These are phyloP conservation scores for Archocentrus centrarchus DNA, from an alignment of 2,113 vertebrate species.

Conservation along the genomic window DNA sequence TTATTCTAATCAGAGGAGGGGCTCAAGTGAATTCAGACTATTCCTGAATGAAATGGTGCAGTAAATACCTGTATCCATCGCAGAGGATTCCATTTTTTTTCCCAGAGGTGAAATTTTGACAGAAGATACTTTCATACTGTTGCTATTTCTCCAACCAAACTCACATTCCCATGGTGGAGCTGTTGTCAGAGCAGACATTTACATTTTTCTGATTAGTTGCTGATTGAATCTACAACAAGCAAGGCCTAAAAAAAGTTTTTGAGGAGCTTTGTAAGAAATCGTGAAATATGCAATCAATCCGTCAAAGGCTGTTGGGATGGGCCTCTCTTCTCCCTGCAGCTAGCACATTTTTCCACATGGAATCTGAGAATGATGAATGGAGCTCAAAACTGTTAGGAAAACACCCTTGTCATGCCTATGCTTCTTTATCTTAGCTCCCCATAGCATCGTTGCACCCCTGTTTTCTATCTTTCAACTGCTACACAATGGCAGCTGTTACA, in stretches of 20 bases:
- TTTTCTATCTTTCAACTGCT: constrained; percentile 18
- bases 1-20: neutral
- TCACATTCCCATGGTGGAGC: neutral
- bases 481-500: neutral
- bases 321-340: constrained; percentile 25
- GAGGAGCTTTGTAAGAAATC: constrained; percentile 48
- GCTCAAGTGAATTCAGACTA: neutral
- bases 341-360: constrained; percentile 34
- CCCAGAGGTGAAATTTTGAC: constrained; percentile 12
- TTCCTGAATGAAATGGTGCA: neutral
- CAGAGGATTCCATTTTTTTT: neutral
- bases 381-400: constrained; percentile 44
- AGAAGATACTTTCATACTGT: constrained; percentile 23
- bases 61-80: neutral
- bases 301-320: constrained; percentile 43
- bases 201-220: constrained; percentile 8
- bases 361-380: constrained; percentile 64
- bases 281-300: constrained; percentile 54
- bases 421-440: constrained; percentile 48
- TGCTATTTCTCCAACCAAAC: constrained; percentile 16
- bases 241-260: neutral
- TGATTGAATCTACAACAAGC: neutral
- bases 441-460: constrained; percentile 20
- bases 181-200: neutral
- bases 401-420: constrained; percentile 9